phyloP scores from a whole-genome alignment of 2,888 invertebrate species.

The Thymelicus acteon region DNA sequence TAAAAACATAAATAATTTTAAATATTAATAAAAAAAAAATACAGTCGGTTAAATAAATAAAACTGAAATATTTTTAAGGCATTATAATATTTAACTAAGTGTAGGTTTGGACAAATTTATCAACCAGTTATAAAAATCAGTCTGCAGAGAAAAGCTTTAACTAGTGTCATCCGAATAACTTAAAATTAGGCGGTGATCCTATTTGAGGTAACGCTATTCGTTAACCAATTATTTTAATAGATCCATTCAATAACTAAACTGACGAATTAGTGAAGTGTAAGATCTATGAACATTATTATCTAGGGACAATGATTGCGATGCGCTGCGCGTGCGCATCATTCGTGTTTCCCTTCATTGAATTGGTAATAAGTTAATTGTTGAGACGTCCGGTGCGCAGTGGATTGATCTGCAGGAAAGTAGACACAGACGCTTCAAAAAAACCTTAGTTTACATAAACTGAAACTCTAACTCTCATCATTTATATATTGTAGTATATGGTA shows the following conservation, averaged over 20 bases:
- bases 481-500: too few relatives aligned
- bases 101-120: too few relatives aligned
- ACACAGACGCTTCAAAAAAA: conserved; percentile 13
- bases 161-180: too few relatives aligned
- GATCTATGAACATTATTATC: conserved; percentile 27
- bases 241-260: background rate
- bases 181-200: too few relatives aligned
- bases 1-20: too few relatives aligned
- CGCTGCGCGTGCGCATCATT: conserved; percentile 52
- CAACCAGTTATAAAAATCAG: too few relatives aligned
- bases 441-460: background rate
- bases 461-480: background rate
- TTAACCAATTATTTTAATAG: background rate
- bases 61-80: too few relatives aligned
- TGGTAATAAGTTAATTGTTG: conserved; percentile 73
- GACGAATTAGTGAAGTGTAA: conserved; percentile 1
- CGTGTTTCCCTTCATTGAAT: conserved; percentile 76
- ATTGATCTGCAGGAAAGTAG: conserved; percentile 40
- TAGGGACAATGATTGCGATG: conserved; percentile 48
- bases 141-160: too few relatives aligned
- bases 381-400: conserved; percentile 53
- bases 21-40: too few relatives aligned
- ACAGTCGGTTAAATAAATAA: too few relatives aligned
- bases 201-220: too few relatives aligned
- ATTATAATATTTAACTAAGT: too few relatives aligned